phyloP scores from a whole-genome alignment of 2,888 invertebrate genomes.

The Phytoseiulus persimilis region DNA sequence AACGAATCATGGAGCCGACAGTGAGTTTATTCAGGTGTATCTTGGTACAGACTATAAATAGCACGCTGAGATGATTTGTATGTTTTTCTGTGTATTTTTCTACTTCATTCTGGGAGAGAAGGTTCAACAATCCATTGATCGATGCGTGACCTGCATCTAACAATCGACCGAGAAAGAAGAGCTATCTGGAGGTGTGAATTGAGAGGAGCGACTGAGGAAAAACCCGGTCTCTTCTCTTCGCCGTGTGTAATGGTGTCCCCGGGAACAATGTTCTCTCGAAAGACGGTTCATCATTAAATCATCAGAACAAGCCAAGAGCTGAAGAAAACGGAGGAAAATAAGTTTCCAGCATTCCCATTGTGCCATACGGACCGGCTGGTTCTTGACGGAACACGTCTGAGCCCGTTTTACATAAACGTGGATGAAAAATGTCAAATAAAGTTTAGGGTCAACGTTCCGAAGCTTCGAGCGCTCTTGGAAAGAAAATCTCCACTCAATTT shows the following conservation, averaged over 20 bases:
- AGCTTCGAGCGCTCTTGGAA: neutral
- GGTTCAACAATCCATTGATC: neutral
- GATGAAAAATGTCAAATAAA: neutral
- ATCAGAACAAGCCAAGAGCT: neutral
- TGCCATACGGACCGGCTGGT: neutral
- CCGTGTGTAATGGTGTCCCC: neutral
- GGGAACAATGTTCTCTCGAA: neutral
- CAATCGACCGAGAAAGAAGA: neutral
- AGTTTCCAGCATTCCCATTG: neutral
- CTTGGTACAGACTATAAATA: neutral
- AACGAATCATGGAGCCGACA: neutral
- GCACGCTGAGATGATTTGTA: neutral
- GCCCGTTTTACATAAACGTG: constrained; percentile 5
- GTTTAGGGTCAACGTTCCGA: neutral
- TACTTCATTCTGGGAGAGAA: neutral
- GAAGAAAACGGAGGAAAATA: neutral
- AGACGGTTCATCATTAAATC: neutral
- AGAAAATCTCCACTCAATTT: neutral
- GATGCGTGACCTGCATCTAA: too few relatives aligned
- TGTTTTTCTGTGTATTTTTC: neutral
- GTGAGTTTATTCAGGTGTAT: neutral
- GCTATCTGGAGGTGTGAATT: neutral
- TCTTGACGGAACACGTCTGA: neutral
- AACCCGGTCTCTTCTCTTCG: neutral
- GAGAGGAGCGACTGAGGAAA: neutral